Evolutionary conservation across 2,797 vertebrate species (phyloP), one percentile per base, ranked within the genome.

Genomic region (Sebastolobus alascanus): DNA sequence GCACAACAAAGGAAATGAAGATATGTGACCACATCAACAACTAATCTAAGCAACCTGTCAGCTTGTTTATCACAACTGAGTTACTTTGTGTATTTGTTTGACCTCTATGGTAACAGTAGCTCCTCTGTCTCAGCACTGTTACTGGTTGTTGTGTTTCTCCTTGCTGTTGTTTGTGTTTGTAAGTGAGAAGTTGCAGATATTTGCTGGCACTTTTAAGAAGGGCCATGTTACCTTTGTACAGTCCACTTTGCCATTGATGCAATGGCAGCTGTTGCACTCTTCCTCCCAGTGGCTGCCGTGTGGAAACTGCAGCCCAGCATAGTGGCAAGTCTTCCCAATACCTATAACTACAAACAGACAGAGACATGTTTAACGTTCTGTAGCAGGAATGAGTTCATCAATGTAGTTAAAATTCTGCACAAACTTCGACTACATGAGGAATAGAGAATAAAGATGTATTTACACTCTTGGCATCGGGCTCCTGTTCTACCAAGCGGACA

Each of bases 261-360:
- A 99, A 38, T 94, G 96, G 84, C 99, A 99, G 90, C 92, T 97
- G 89, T 99, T 99, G 79, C 99, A 99, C 61, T 99, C 98, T 72
- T 99, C 97, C 20, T 97, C 95, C 99, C 99, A 99, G 54, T 93
- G 95, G 89, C 97, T 97, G 83, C 98, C 97, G 0, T 99, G 97
- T 0, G 97, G 97, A 89, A 97, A 97, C 69, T 97, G 96, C 66
- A 96, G 90, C 13, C 97, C 98, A 50, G 94, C 95, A 4, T 97
- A 96, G 94, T 96, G 97, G 85, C 99, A 99, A 5, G 96, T 92
- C 88, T 96, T 97, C 87, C 97, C 97, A 14, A 97, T 90, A 37
- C 97, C 96, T 27, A 97, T 95, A 86, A 99, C 98, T 99, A 70
- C 16, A 74, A 0, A 13, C 35, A 80, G 8, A 76, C 10, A 66